phyloP scores from a whole-genome alignment of 2,888 invertebrate species.

The Trissonchulus sp. region DNA sequence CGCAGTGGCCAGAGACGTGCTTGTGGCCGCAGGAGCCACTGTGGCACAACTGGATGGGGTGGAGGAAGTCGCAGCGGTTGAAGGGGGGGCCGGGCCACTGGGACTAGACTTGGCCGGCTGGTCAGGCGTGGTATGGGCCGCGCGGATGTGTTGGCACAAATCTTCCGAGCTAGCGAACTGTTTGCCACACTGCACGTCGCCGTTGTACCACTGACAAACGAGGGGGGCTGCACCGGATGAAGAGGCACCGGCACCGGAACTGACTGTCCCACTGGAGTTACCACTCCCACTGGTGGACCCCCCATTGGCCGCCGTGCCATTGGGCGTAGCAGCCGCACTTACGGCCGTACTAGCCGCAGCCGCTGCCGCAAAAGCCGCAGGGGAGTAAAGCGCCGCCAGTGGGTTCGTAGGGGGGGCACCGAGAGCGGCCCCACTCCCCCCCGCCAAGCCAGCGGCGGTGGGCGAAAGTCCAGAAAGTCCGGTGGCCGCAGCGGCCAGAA shows the following conservation, averaged over 20 bases:
- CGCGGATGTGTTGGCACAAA: constrained; percentile 29
- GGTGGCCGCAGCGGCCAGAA: constrained; percentile 1
- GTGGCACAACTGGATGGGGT: too few species aligned
- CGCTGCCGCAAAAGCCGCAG: background rate
- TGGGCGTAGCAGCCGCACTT: background rate
- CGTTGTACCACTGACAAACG: background rate
- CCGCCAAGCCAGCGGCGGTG: background rate
- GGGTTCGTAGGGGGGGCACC: background rate
- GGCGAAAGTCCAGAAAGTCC: constrained; percentile 1
- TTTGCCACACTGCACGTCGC: constrained; percentile 1
- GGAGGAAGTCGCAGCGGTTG: background rate
- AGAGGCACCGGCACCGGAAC: background rate
- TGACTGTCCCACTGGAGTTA: too few species aligned
- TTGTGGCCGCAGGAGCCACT: background rate
- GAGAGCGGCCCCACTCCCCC: background rate
- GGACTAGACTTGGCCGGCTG: too few species aligned
- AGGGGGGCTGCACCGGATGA: background rate
- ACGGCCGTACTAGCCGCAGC: constrained; percentile 9
- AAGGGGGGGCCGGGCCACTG: background rate
- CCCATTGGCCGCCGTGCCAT: background rate
- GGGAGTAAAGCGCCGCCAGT: background rate
- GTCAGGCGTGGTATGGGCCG: constrained; percentile 15
- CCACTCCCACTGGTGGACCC: too few species aligned
- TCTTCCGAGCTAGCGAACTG: constrained; percentile 21
- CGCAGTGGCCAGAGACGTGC: background rate